Evolutionary conservation across 2,888 invertebrate genomes (phyloP).

Genomic region (Meta bourneti): DNA sequence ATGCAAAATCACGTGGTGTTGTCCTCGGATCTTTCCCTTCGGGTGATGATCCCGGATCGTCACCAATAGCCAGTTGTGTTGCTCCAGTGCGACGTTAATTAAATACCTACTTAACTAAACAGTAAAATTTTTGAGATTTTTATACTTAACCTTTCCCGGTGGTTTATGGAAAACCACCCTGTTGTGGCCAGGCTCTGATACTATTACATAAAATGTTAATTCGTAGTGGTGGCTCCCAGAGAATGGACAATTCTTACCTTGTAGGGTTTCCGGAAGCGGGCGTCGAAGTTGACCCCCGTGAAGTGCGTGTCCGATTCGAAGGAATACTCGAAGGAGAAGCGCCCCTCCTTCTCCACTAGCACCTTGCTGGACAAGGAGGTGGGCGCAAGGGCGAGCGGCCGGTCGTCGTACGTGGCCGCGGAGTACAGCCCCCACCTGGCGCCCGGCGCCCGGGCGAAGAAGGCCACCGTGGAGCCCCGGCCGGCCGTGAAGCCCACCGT

Average conservation of each 20-base stretch:
- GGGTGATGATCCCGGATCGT: too few relatives aligned
- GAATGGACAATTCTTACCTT: slow-evolving; percentile 37
- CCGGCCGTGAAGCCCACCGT: slow-evolving; percentile 59
- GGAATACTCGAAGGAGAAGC: slow-evolving; percentile 41
- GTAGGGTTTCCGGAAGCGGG: slow-evolving; percentile 52
- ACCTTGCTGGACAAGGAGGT: slow-evolving; percentile 68
- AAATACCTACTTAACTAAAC: too few relatives aligned
- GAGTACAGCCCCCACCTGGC: slow-evolving; percentile 45
- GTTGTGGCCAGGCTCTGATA: too few relatives aligned
- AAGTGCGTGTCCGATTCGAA: slow-evolving; percentile 19
- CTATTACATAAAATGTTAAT: too few relatives aligned
- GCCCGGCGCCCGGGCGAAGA: slow-evolving; percentile 39
- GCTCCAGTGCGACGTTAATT: too few relatives aligned
- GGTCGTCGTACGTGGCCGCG: slow-evolving; percentile 70
- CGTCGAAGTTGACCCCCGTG: slow-evolving; percentile 66
- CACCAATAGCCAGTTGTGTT: too few relatives aligned
- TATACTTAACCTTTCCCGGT: too few relatives aligned
- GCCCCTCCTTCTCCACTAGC: not conserved
- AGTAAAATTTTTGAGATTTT: too few relatives aligned
- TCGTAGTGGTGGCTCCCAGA: too few relatives aligned
- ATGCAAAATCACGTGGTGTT: too few relatives aligned
- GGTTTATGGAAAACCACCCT: too few relatives aligned
- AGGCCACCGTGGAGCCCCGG: slow-evolving; percentile 54
- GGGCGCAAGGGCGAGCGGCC: slow-evolving; percentile 59
- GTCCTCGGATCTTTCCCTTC: too few relatives aligned